Evolutionary conservation across 2,888 invertebrate species (phyloP).

Genomic region (Macrophya annulata): DNA sequence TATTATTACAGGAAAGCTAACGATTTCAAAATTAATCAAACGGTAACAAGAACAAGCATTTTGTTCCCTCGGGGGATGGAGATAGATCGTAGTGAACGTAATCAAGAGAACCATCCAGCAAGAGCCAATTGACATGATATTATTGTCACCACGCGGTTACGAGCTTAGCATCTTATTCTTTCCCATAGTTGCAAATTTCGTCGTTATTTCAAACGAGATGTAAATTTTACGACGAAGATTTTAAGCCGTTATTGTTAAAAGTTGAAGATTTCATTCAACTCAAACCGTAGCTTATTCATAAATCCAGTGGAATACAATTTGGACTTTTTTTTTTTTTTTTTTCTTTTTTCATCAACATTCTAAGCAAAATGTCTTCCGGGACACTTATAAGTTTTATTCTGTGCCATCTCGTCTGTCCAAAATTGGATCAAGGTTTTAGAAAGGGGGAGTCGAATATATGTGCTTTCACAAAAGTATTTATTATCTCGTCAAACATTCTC

Average conservation of each 20-base stretch:
- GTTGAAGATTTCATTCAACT: not conserved
- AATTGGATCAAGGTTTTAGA: not conserved
- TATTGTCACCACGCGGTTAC: constrained; percentile 20
- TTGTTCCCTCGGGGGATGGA: not conserved
- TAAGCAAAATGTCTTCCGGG: not conserved
- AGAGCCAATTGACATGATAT: constrained; percentile 25
- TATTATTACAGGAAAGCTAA: not conserved
- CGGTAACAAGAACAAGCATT: constrained; percentile 30
- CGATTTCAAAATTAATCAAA: constrained; percentile 37
- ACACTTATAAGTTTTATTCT: not conserved
- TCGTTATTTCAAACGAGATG: not conserved
- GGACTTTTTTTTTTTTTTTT: not conserved
- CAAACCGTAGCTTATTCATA: not conserved
- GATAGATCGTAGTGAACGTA: not conserved
- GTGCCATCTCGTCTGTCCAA: not conserved
- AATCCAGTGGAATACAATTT: not conserved
- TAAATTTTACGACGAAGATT: not conserved
- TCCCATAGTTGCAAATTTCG: not conserved
- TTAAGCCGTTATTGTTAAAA: not conserved
- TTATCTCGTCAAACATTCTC: not conserved
- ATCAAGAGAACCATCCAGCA: constrained; percentile 21
- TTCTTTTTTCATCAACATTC: not conserved
- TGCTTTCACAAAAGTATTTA: not conserved
- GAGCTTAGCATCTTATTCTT: constrained; percentile 23
- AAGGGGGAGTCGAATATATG: not conserved